Percentiles rank a stretch among this genome's conserved stretches.
Evolutionary conservation across 64 coral and sea anemone genomes (phyloP).

Genomic region (Montipora capricornis): DNA sequence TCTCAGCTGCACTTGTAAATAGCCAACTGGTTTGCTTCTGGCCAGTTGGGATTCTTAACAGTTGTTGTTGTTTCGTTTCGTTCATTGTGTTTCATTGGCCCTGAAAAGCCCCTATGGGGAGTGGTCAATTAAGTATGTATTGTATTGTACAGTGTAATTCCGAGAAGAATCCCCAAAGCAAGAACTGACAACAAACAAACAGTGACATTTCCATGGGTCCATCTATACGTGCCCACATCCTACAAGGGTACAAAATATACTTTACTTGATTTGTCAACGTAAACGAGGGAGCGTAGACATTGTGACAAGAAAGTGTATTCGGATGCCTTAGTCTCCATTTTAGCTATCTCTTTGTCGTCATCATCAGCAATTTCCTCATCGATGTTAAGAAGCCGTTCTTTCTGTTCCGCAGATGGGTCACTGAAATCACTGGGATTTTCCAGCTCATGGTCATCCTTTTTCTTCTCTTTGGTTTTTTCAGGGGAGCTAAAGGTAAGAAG

Average conservation of each 20-base stretch:
- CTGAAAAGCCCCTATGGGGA: too few species aligned
- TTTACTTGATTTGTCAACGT: slow-evolving; percentile 23
- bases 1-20: too few species aligned
- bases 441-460: background rate
- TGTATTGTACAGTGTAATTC: too few species aligned
- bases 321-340: background rate
- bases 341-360: background rate
- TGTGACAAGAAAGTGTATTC: background rate
- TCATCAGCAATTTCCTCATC: slow-evolving; percentile 28
- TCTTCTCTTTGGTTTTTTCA: background rate
- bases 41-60: too few species aligned
- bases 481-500: background rate
- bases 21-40: too few species aligned
- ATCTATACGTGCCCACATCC: background rate
- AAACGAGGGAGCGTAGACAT: background rate
- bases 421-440: slow-evolving; percentile 23
- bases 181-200: too few species aligned
- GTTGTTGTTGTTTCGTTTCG: too few species aligned
- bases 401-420: slow-evolving; percentile 25
- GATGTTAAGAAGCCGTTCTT: slow-evolving; percentile 22
- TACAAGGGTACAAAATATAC: too few species aligned
- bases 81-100: too few species aligned
- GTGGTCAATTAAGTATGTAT: too few species aligned
- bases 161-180: too few species aligned
- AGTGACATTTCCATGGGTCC: background rate